Percentiles rank a stretch among this genome's conserved stretches.
phyloP scores from a whole-genome alignment of 2,888 invertebrate genomes.

The Pyrocoelia pectoralis region DNA sequence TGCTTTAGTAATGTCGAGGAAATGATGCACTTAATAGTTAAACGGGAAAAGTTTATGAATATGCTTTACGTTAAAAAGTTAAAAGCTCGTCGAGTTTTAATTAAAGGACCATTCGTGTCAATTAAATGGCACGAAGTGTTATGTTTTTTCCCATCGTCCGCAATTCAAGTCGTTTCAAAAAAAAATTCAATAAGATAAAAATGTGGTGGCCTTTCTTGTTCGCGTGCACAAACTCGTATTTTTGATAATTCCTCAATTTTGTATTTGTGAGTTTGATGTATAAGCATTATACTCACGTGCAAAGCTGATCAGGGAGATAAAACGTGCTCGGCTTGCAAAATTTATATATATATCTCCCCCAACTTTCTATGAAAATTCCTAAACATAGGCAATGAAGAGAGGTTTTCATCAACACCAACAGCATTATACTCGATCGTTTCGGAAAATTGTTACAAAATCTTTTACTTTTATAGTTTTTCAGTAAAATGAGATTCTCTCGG shows the following conservation, averaged over 20 bases:
- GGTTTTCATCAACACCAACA: conserved; percentile 29
- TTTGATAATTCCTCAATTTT: conserved; percentile 30
- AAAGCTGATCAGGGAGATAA: conserved; percentile 33
- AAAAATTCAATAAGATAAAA: background rate
- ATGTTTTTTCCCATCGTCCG: too few species aligned
- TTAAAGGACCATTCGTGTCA: background rate
- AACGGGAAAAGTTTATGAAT: conserved; percentile 4
- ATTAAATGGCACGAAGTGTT: too few species aligned
- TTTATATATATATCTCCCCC: background rate
- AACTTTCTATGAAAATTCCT: conserved; percentile 30
- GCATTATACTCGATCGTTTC: too few species aligned
- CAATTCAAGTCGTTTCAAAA: background rate
- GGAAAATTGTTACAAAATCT: background rate
- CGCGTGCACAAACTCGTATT: background rate
- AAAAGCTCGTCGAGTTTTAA: conserved; percentile 10
- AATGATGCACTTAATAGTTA: background rate
- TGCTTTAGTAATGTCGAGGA: too few species aligned
- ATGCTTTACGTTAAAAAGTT: conserved; percentile 7
- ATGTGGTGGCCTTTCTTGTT: background rate
- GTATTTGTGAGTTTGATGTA: conserved; percentile 27
- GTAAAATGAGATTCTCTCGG: background rate
- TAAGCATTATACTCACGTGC: conserved; percentile 36
- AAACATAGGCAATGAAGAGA: conserved; percentile 22
- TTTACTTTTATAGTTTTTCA: background rate
- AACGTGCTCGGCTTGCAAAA: conserved; percentile 26